Conservation (phyloP, 2,113 vertebrate species). For the Ceratotherium simum region DNA sequence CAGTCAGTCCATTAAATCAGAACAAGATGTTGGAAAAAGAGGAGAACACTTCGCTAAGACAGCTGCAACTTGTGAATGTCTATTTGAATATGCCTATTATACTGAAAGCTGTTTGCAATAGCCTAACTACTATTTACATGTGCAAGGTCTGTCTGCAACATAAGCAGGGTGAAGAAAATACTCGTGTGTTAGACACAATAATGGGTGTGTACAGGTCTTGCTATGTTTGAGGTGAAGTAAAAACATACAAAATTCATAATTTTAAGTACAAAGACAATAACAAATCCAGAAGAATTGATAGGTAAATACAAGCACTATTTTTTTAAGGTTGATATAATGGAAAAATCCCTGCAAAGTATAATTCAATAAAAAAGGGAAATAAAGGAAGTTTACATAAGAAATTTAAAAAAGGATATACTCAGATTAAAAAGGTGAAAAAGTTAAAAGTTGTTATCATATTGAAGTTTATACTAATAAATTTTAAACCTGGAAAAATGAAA, state of each 20-base stretch:
- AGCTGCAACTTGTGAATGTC: neutral
- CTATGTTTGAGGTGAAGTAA: neutral
- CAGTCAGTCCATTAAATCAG: neutral
- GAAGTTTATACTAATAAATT: neutral
- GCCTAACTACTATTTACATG: neutral
- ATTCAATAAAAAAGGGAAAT: neutral
- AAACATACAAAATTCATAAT: neutral
- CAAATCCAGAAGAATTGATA: neutral
- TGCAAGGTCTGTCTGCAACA: neutral
- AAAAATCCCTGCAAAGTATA: neutral
- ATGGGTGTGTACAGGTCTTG: neutral
- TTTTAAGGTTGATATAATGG: neutral
- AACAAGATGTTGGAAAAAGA: neutral
- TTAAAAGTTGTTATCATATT: neutral
- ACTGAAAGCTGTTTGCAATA: neutral
- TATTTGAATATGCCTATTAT: neutral
- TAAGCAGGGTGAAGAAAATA: neutral
- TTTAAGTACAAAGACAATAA: neutral
- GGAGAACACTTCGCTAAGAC: neutral
- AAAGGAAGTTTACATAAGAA: neutral
- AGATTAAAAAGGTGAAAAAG: neutral
- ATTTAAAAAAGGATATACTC: neutral
- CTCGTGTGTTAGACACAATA: neutral
- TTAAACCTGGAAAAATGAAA: neutral
- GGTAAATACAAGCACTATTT: neutral